phyloP scores from a whole-genome alignment of 2,797 vertebrate species.

The Lacerta bilineata region DNA sequence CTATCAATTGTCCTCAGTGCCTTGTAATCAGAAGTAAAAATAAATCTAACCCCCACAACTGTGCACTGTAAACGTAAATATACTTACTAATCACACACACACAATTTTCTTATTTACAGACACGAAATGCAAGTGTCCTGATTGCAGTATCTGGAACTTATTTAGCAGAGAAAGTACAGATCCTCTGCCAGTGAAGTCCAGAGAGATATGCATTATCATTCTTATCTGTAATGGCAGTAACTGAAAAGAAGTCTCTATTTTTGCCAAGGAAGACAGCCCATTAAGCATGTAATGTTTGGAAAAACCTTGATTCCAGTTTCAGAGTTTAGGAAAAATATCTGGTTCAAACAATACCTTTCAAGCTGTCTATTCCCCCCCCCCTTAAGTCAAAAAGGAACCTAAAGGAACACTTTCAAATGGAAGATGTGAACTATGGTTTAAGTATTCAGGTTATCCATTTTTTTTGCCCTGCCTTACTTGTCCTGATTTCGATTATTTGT shows the following conservation, averaged over 20 bases:
- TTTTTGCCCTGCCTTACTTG: constrained; percentile 27
- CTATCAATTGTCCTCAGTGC: neutral
- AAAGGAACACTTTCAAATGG: constrained; percentile 1
- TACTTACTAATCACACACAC: neutral
- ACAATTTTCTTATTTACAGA: neutral
- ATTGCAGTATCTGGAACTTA: neutral
- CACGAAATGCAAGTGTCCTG: neutral
- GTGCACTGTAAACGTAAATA: neutral
- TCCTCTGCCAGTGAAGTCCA: neutral
- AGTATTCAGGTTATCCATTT: constrained; percentile 1
- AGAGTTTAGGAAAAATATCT: neutral
- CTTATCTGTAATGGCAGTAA: constrained; percentile 7
- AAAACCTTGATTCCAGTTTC: constrained; percentile 26
- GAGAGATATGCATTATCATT: neutral
- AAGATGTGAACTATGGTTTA: constrained; percentile 1
- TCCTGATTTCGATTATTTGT: constrained; percentile 14
- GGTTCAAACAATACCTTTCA: neutral
- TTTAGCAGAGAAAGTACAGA: neutral
- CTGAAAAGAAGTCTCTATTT: constrained; percentile 7
- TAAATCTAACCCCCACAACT: neutral
- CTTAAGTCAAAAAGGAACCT: constrained; percentile 27
- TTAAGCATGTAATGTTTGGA: neutral
- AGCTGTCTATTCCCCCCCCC: neutral
- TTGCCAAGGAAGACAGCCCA: constrained; percentile 19
- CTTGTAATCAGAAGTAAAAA: neutral